Percentiles rank a stretch among this genome's conserved stretches.
phyloP scores from a whole-genome alignment of 1,140 invertebrate genomes.

The Pectinophora gossypiella region DNA sequence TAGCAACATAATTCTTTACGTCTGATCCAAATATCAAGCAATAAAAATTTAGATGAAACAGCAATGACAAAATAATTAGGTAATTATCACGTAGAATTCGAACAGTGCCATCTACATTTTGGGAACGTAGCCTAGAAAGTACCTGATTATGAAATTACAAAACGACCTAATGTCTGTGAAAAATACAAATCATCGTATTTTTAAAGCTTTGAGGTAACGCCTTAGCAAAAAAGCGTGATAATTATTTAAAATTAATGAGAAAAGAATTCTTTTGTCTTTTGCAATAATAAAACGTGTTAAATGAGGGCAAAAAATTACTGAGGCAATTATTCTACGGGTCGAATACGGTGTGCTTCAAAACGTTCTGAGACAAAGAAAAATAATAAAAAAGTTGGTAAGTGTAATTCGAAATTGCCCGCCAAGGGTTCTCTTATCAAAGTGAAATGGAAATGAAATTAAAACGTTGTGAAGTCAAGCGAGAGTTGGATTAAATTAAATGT shows the following conservation, averaged over 20 bases:
- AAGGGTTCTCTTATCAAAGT: too few species aligned
- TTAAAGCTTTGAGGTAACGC: background rate
- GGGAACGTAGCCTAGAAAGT: too few species aligned
- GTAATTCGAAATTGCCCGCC: too few species aligned
- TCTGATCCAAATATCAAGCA: too few species aligned
- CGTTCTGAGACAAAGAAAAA: conserved; percentile 47
- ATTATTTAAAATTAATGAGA: conserved; percentile 38
- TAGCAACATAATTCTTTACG: too few species aligned
- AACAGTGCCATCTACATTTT: too few species aligned
- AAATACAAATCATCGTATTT: background rate
- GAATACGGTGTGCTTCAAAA: conserved; percentile 36
- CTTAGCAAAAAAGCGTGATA: conserved; percentile 21
- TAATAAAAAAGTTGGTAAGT: conserved; percentile 58
- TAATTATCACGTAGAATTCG: too few species aligned
- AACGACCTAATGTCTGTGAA: background rate
- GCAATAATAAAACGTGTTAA: conserved; percentile 39
- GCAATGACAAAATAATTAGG: background rate
- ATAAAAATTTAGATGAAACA: too few species aligned
- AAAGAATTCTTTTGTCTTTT: conserved; percentile 25
- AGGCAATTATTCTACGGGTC: conserved; percentile 54
- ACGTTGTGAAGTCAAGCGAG: too few species aligned
- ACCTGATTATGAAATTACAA: background rate
- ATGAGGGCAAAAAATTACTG: conserved; percentile 55
- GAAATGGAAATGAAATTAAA: too few species aligned
- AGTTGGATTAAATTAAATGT: too few species aligned